Evolutionary conservation across 2,113 vertebrate species (phyloP), one percentile per base, ranked within the genome.

Genomic region (Salvelinus sp.): DNA sequence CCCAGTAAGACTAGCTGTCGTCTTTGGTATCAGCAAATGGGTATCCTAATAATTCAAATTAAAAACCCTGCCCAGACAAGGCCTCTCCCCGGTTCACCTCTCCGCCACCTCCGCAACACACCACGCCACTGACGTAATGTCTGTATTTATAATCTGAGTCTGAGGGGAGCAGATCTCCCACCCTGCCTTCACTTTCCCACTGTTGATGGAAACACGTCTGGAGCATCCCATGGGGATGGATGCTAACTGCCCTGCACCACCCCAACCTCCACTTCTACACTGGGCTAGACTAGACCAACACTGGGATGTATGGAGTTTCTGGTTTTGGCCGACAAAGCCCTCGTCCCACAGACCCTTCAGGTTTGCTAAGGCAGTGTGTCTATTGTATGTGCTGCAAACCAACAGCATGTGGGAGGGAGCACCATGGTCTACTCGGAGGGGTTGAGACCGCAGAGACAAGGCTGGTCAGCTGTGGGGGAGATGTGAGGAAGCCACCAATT

Each of bases 401-500:
- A 23, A n/a, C 20, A 50, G n/a, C 73, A 67, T 76, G 77, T 73
- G 65, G 63, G 79, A 75, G 38, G 9, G 38, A 44, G 65, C 63
- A 33, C 58, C 7, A n/a, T 28, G 28, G 79, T 74, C 54, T 38
- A 65, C 57, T 76, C n/a, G 12, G 50, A 72, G 79, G 68, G 80
- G 70, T 76, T 74, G 5, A 66, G 74, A 80, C 75, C 81, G 70
- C 82, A 83, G 87, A 82, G 88, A 82, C 76, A 83, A 75, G 47
- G 66, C 77, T 75, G 84, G 78, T 88, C 82, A 86, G 79, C 81
- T 76, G 58, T 50, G 20, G 77, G 79, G 71, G 78, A 76, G 71
- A 84, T 33, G 64, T 63, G 62, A 78, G 79, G 71, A 88, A 87
- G 74, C 79, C 85, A 84, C 85, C 87, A n/a, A 91, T 90, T 82